Evolutionary conservation across 2,113 vertebrate genomes (phyloP), one percentile per base, ranked within the genome.

Genomic region (Ictalurus furcatus): DNA sequence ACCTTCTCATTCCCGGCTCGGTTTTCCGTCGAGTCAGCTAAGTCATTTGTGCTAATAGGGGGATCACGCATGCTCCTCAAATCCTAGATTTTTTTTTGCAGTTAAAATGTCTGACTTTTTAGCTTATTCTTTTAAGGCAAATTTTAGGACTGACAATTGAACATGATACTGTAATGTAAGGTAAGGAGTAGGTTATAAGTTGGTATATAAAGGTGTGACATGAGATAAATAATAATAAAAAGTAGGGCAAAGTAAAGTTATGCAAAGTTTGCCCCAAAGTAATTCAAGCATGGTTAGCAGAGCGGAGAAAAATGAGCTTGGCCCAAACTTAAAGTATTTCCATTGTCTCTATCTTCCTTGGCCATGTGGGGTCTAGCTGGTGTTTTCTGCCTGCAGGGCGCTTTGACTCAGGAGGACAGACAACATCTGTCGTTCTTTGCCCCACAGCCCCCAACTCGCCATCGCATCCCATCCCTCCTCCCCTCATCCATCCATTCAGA

Each of bases 361-460:
- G 81, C 90, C 90, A 90, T 91, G 90, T 91, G 90, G 90, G 92
- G 94, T 94, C 95, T 94, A 92, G 95, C 96, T 94, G 95, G 94
- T 96, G 93, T 95, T 90, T 95, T 94, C 94, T 95, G 96, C 97
- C 97, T 97, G 97, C 95, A 97, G 94, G 97, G 97, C 97, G 97
- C 97, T 98, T 97, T 97, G 97, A 96, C 97, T 96, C 95, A 91
- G 84, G 87, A 93, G 94, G 92, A 94, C 94, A 92, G 93, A 95
- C 96, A 97, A 97, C 98, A 98, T 99, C 98, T 99, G 98, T 97
- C 96, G 94, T 96, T 95, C 95, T 95, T 96, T 94, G 96, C 84
- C 84, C 63, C 84, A 65, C 48, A 37, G 54, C 9, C 48, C 87
- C 87, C 79, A 78, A 23, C 61, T 54, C 59, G 17, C 81, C 80